Base-by-base conservation (phyloP, 1,140 invertebrate species). In the Oedothorax gibbosus region DNA sequence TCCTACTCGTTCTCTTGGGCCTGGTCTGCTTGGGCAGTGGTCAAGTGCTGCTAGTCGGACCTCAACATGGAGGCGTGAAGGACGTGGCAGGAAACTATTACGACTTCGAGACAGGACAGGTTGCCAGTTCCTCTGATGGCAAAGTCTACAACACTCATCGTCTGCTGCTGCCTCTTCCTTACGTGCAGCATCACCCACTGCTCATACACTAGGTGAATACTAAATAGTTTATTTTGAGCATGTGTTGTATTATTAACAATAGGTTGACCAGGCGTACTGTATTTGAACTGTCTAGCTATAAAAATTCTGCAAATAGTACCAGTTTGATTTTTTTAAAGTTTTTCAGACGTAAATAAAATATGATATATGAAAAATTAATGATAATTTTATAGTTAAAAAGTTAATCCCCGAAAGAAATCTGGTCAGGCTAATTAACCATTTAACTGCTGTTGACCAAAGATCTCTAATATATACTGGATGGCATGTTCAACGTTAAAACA, bases 51-150 rank as follows among this genome's bases (percentile, higher is more conserved):
- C 11, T 21, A 3, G 11, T 11, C 12, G 71, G 71, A 8, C 35
- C 35, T 35, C 87, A 86, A 5, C 57, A 85, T 1, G 72, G 51
- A n/a, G 87, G 87, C 15, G 69, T 86, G 1, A 86, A 87, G 18
- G 87, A 88, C 64, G 15, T 60, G 5, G 75, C 76, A 12, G 87
- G 87, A 14, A 87, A 87, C 50, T 87, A 87, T 21, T 88, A 87
- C 77, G 87, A 88, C 62, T 82, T 86, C 56, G 85, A 79, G n/a
- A 88, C 87, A 53, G 87, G 87, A 35, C 87, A 88, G 76, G 64
- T 84, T 11, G 86, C 87, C 49, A 86, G 83, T 21, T 85, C 87
- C 15, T 69, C 85, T 12, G 88, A 87, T 0, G 87, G 87, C 8
- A 75, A 72, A 64, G 87, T 88, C 8, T 88, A 88, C 80, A 88